These are phyloP conservation scores for Mionectes olivaceus DNA, from an alignment of 2,797 vertebrate species.

Conservation along the genomic window DNA sequence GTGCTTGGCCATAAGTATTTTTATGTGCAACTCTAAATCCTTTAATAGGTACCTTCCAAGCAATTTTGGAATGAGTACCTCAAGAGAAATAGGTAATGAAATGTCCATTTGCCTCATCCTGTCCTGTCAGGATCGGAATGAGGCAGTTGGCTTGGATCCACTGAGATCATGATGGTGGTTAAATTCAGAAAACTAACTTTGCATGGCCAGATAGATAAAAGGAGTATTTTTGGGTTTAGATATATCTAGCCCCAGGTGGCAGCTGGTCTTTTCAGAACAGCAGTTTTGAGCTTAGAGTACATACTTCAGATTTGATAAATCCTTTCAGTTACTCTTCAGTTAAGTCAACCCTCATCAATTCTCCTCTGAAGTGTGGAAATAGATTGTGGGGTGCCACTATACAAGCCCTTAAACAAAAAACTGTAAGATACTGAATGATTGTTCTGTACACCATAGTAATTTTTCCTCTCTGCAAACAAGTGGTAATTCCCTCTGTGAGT, in stretches of 20 bases:
- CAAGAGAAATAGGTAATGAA: neutral
- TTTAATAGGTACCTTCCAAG: neutral
- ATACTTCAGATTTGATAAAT: neutral
- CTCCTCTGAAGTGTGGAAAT: neutral
- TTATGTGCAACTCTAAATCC: neutral
- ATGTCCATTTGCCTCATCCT: neutral
- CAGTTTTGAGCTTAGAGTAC: neutral
- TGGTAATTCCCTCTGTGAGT: neutral
- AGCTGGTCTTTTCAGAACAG: neutral
- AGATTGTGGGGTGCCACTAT: neutral
- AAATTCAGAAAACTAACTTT: neutral
- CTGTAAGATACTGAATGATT: neutral
- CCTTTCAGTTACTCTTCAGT: neutral
- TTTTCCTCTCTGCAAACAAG: neutral
- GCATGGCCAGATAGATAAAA: neutral
- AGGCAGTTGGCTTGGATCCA: neutral
- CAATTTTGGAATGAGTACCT: neutral
- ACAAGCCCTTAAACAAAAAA: neutral
- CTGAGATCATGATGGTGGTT: neutral
- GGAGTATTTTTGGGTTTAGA: neutral
- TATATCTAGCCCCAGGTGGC: neutral
- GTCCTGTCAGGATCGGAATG: neutral
- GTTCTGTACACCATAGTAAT: neutral
- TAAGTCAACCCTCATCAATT: neutral
- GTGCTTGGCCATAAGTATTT: neutral